Evolutionary conservation across 2,888 invertebrate genomes (phyloP), one percentile per base, ranked within the genome.

Genomic region (Andricus quercusramuli): DNA sequence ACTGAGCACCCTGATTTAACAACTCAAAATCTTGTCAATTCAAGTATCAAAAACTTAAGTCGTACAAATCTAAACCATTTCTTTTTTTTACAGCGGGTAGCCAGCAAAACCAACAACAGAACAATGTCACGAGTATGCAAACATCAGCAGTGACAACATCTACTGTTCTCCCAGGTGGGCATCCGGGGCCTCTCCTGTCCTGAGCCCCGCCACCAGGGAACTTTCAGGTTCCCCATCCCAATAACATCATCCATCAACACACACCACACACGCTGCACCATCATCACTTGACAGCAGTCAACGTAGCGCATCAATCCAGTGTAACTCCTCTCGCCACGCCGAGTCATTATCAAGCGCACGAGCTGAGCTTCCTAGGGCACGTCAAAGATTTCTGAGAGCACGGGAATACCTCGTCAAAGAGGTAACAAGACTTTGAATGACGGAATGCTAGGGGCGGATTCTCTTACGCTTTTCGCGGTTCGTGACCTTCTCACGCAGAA

Each of bases 141-240:
- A 90, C 89, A 56, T 89, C 90, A 65, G 87, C 89, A 47, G 91
- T 90, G 29, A 90, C 90, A 67, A 90, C 89, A 76, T 89, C 92
- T 70, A 92, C 92, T 68, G 91, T 92, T 88, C 90, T 92, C 83
- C 90, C 90, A 47, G 91, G 91, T 64, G 92, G 92, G 68, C 92
- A 92, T 87, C 90, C 92, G 56, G 92, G 92, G 80, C 88, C 91
- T 41, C 92, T 92, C 85, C 89, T 93, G 85, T 93, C 93, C 93
- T 93, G 93, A 93, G 93, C 92, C 90, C 91, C 92, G 92, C 92
- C 92, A 90, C 90, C 92, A 84, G 93, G 93, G 93, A 93, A 92
- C 92, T 90, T 92, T 77, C 91, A 92, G 81, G 92, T 92, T 93
- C 92, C 93, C 92, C 91, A 92, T 83, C 91, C 92, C n/a, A 92